Evolutionary conservation across 2,113 vertebrate species (phyloP), one percentile per base, ranked within the genome.

Genomic region (Excalfactoria chinensis): DNA sequence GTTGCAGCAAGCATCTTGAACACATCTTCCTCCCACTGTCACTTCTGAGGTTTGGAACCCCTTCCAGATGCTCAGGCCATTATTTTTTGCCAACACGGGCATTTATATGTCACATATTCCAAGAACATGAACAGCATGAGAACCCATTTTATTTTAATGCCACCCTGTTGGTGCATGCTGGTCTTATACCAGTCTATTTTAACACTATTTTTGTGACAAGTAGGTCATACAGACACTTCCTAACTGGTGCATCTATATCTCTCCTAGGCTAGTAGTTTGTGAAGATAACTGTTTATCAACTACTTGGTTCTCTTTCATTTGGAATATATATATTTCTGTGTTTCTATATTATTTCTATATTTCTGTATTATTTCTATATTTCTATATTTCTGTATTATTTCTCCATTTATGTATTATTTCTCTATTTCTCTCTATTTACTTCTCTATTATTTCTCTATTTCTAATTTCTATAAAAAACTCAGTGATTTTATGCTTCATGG

Each of bases 401-500:
- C 37, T 37, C 7, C 10, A 37, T 37, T 37, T 37, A 7, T 37
- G 10, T 37, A 10, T 37, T 37, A n/a, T n/a, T n/a, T n/a, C n/a
- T n/a, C n/a, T n/a, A n/a, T n/a, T n/a, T n/a, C n/a, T n/a, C n/a
- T n/a, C n/a, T n/a, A n/a, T n/a, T n/a, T n/a, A n/a, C n/a, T 37
- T 37, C 37, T 37, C 7, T 37, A 37, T 37, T 37, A 37, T 37
- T 37, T 37, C 37, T 37, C 7, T 37, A 37, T 37, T 37, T 37
- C 37, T 37, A 8, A 37, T 71, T 68, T 46, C 48, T 25, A 23
- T 67, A 74, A 69, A 48, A 51, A 40, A 22, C 22, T 68, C 11
- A 26, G 0, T 37, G 15, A 1, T 67, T 18, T 4, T 3, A 1
- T 30, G 13, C 37, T 88, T 84, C 48, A 26, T 0, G 3, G 35